Base-by-base conservation (phyloP, 1,140 invertebrate genomes). In the Temnothorax nylanderi region DNA sequence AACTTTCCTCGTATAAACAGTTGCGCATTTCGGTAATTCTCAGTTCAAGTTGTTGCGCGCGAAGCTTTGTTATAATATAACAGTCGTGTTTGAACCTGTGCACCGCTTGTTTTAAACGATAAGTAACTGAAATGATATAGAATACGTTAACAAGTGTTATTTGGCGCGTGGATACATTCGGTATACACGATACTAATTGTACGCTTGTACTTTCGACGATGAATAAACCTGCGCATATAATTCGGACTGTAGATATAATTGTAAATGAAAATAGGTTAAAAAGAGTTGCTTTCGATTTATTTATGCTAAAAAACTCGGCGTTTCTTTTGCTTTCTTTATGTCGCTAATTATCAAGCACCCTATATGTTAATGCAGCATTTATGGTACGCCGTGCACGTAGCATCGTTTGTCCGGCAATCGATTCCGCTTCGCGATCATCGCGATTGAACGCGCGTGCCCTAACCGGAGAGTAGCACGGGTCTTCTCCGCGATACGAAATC, bases 341-440 rank as follows among this genome's bases (percentile, higher is more conserved):
- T 32, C 6, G n/a, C 4, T 82, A 74, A 74, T 82, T 74, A 47
- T 47, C 54, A 34, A 54, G 18, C 67, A 74, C 62, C 49, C 76
- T 51, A 18, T 90, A 47, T 89, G 32, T 26, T 71, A 49, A 78
- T 26, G 72, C 44, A 60, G 89, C 54, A 54, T 34, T 34, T 37
- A 26, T 60, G 26, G 34, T 51, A 74, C 41, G n/a, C 47, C 16
- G 44, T 56, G 74, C 87, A 65, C 44, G 69, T 81, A 90, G 56
- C 77, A n/a, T 58, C 78, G 47, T 72, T 90, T 84, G 86, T 87
- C 56, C 54, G 84, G 89, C 26, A 60, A 74, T 87, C 89, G 77
- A 87, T 90, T 78, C 2, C 18, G 26, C 16, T 26, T 54, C 10
- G 18, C 21, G 64, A 64, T 71, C 71, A 71, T n/a, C 34, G 44